A percentile compares a stretch with the other conserved stretches of the same genome.
phyloP scores from a whole-genome alignment of 2,797 vertebrate species.

The Hypotaenidia philippensis region DNA sequence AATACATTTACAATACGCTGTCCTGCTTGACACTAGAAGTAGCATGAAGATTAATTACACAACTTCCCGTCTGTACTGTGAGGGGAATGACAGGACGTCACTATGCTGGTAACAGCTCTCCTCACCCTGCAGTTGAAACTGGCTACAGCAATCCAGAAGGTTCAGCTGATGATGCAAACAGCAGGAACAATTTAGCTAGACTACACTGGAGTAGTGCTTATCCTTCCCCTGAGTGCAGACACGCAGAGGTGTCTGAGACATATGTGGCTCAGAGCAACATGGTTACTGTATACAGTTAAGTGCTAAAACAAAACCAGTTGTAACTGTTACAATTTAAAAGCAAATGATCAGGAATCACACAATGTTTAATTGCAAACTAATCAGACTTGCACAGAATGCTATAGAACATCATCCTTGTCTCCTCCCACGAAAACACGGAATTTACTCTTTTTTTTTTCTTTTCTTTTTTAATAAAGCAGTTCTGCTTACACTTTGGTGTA shows the following conservation, averaged over 20 bases:
- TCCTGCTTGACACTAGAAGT: neutral
- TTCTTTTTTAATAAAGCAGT: neutral
- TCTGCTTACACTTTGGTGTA: constrained; percentile 85
- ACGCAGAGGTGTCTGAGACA: neutral
- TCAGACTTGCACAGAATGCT: neutral
- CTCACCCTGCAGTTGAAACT: neutral
- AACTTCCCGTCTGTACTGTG: neutral
- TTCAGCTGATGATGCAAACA: neutral
- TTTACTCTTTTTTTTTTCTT: neutral
- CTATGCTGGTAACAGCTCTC: neutral
- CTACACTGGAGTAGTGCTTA: neutral
- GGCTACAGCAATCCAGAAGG: neutral
- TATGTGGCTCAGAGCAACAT: neutral
- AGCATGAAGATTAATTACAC: neutral
- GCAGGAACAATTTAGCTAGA: neutral
- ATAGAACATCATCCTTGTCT: neutral
- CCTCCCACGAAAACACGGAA: neutral
- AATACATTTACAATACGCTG: neutral
- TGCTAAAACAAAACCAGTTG: neutral
- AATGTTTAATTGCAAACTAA: neutral
- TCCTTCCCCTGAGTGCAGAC: neutral
- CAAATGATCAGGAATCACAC: neutral
- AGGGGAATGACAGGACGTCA: neutral
- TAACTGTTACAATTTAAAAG: neutral
- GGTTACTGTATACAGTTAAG: neutral